Percentiles rank a stretch among this genome's conserved stretches.
Conservation (phyloP, 92 coral and sea anemone genomes). For the Paramuricea clavata region DNA sequence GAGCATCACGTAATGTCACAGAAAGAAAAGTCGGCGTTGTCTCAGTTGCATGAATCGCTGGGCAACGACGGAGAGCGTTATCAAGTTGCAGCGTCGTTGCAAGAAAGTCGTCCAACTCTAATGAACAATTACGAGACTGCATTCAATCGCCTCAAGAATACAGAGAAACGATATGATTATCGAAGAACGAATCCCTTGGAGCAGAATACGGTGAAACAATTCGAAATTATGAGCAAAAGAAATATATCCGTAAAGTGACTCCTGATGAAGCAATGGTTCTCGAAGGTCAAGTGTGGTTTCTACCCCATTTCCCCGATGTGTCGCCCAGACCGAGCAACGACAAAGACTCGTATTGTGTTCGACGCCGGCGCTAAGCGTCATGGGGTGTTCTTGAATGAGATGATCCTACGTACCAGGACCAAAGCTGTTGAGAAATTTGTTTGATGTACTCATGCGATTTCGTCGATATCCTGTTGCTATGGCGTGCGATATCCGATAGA, state of each 20-base stretch:
- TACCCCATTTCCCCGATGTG: slow-evolving; percentile 27
- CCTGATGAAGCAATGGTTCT: no score
- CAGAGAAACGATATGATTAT: not conserved
- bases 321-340: not conserved
- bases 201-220: no score
- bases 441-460: slow-evolving; percentile 24
- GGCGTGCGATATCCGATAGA: not conserved
- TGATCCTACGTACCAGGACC: not conserved
- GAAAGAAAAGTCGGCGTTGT: slow-evolving; percentile 11
- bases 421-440: slow-evolving; percentile 30
- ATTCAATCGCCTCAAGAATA: not conserved
- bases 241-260: slow-evolving; percentile 32
- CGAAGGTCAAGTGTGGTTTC: slow-evolving; percentile 33
- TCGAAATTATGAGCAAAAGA: not conserved
- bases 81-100: not conserved
- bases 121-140: not conserved
- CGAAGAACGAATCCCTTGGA: not conserved
- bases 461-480: slow-evolving; percentile 29
- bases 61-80: not conserved
- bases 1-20: no score
- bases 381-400: not conserved
- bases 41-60: not conserved
- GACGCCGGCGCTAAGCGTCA: not conserved
- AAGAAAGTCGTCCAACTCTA: no score
- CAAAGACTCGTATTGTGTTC: slow-evolving; percentile 27